phyloP scores from a whole-genome alignment of 2,888 invertebrate species.

The Mactromeris polynyma region DNA sequence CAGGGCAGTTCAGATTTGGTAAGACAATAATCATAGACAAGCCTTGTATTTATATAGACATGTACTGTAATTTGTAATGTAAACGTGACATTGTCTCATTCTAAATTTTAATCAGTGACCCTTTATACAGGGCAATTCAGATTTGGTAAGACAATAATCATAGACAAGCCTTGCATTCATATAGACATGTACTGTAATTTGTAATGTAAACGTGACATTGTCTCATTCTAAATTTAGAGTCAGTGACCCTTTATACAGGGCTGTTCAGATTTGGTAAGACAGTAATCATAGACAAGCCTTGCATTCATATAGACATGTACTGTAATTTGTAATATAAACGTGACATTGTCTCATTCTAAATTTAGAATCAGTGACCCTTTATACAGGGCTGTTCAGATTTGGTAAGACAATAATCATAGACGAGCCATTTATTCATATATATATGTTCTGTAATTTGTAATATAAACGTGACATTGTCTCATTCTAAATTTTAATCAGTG shows the following conservation, averaged over 20 bases:
- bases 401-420: conserved; percentile 8
- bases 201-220: neutral
- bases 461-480: neutral
- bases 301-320: neutral
- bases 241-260: neutral
- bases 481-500: too few species aligned
- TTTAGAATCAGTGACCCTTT: neutral
- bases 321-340: neutral
- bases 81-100: neutral
- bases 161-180: neutral
- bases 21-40: neutral
- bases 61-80: neutral
- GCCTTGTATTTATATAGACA: neutral
- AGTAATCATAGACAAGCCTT: neutral
- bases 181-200: neutral
- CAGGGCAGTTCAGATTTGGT: too few species aligned
- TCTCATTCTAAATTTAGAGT: neutral
- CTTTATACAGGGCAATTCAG: neutral
- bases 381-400: neutral
- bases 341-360: neutral
- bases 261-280: conserved; percentile 2
- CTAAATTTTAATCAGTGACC: neutral
- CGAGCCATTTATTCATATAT: neutral
- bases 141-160: conserved; percentile 14
- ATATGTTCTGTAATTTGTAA: neutral